Evolutionary conservation across 37 sponge, comb jelly and placozoan species (phyloP), one percentile per base, ranked within the genome.

Genomic region (Agelas oroides): DNA sequence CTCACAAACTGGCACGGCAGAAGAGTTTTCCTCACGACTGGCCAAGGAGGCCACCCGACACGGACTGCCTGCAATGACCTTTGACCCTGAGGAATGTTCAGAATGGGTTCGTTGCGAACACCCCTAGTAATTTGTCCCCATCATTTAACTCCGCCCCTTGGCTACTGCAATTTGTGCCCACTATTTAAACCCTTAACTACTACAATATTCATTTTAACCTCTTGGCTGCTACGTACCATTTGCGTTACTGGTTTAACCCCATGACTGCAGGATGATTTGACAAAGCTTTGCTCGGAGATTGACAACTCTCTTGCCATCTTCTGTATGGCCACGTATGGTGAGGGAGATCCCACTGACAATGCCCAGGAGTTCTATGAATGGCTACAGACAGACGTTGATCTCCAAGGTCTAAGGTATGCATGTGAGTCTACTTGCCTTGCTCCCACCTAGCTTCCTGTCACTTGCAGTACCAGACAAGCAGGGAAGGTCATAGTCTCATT

Each of bases 301-400:
- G 91, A 96, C 53, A 84, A 84, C 20, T 85, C 82, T 16, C 68
- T 98, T 21, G 95, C 83, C 52, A 77, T 98, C 64, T 96, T 98
- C 71, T 92, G 93, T 55, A 55, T 98, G 87, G 96, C 99, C 18
- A 98, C 99, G 0, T 96, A 98, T 66, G 99, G 99, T 20, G 99
- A 96, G 52, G 99, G 99, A 39, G 99, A 98, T 59, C 99, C 99
- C 0, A 98, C 99, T 25, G 99, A 98, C 39, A 98, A 98, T 89
- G 95, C 99, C 24, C 60, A 75, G 58, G 97, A 96, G 53, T 37
- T 98, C 24, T n/a, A 90, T 56, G 92, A 89, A 27, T 96, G 95
- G 91, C 70, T 98, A 65, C 70, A 89, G 61, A 68, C 23, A 46
- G 91, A 76, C 5, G 52, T 65, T 18, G 88, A 93, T 37, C 76